A percentile compares a stretch with the other conserved stretches of the same genome.
phyloP scores from a whole-genome alignment of 2,113 vertebrate species.

The Muntiacus reevesi region DNA sequence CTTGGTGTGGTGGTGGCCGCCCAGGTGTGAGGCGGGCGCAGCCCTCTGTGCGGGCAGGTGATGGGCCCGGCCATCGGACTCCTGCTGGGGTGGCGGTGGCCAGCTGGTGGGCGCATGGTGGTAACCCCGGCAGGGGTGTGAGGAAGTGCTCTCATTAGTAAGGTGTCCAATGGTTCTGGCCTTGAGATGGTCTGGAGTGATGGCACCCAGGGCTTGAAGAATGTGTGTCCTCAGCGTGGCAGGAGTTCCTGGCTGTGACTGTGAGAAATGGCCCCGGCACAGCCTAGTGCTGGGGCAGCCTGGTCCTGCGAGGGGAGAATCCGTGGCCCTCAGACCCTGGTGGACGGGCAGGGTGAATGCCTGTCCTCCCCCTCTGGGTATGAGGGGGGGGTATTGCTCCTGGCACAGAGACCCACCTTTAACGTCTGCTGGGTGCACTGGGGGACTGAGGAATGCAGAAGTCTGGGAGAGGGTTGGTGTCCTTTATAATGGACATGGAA shows the following conservation, averaged over 20 bases:
- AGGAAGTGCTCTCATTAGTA: neutral
- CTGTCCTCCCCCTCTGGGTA: neutral
- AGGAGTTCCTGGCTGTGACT: neutral
- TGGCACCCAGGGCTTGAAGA: neutral
- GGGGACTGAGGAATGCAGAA: neutral
- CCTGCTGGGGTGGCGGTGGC: neutral
- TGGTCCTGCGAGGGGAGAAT: neutral
- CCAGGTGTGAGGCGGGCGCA: constrained; percentile 24
- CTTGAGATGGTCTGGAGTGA: neutral
- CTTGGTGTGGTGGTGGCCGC: neutral
- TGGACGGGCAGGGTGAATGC: neutral
- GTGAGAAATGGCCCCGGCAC: neutral
- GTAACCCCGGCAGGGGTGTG: neutral
- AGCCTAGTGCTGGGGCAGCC: neutral
- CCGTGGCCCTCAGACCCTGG: neutral
- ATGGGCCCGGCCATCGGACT: neutral
- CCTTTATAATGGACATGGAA: neutral
- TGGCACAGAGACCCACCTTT: neutral
- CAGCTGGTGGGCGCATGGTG: neutral
- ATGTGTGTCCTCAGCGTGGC: neutral
- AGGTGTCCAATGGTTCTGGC: constrained; percentile 22
- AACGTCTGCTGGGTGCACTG: neutral
- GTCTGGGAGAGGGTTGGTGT: neutral
- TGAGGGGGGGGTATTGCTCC: neutral
- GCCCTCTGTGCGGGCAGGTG: neutral